Conservation (phyloP, 2,113 vertebrate species). For the Triplophysa dalaica region DNA sequence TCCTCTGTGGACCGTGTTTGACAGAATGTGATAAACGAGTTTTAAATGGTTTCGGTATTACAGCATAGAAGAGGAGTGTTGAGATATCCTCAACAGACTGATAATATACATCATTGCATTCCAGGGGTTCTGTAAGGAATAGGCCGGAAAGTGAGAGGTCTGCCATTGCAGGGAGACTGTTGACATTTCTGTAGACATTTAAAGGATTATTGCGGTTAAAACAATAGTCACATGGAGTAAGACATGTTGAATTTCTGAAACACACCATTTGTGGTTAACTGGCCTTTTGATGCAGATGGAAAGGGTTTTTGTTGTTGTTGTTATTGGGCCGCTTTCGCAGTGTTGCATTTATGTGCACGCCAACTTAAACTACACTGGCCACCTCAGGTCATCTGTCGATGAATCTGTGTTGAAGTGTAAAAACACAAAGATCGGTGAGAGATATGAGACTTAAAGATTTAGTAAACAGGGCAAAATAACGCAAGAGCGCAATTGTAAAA, state of each 20-base stretch:
- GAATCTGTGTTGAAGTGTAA: neutral
- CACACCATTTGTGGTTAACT: conserved; percentile 7
- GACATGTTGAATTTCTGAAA: neutral
- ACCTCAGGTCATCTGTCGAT: neutral
- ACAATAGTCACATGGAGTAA: conserved; percentile 16
- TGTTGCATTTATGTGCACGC: conserved; percentile 3
- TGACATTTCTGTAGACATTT: neutral
- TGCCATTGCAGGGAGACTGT: conserved; percentile 6
- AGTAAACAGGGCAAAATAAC: too few relatives aligned
- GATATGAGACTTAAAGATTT: neutral
- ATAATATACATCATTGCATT: conserved; percentile 31
- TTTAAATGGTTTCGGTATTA: conserved; percentile 20
- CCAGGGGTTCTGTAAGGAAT: conserved; percentile 11
- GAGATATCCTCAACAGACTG: conserved; percentile 9
- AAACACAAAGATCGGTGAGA: neutral
- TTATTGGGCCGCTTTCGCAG: neutral
- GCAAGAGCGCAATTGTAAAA: too few relatives aligned
- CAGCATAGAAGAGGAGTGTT: neutral
- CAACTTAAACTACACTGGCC: neutral
- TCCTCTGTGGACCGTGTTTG: conserved; percentile 16
- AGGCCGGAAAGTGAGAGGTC: neutral
- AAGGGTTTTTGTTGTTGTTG: conserved; percentile 10
- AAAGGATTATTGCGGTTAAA: conserved; percentile 2
- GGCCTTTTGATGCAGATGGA: neutral
- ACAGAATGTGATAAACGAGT: conserved; percentile 37